Base-by-base conservation (phyloP, 2,888 invertebrate species). In the Biston betularia region DNA sequence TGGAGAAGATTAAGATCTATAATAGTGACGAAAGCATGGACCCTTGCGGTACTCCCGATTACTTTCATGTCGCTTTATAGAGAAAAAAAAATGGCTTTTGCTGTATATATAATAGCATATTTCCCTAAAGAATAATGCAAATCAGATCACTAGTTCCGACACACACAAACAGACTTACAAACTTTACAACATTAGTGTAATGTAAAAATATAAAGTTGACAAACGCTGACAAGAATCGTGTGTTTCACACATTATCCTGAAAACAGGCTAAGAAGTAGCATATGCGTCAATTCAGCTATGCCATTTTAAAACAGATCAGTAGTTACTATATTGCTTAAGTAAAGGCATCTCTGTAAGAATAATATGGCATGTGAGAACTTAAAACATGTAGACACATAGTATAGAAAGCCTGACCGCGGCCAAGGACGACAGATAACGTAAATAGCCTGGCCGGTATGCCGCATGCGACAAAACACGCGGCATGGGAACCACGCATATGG, bases 361-460 rank as follows among this genome's bases (percentile, higher is more conserved):
- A 7, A 24, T 9, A n/a, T 6, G 45, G 56, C 33, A 45, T 56
- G 14, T 12, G 58, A 24, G 46, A 49, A 50, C 34, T 35, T 6
- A 15, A 33, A 57, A 50, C 42, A 48, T 0, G 45, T 61, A 56
- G 49, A 55, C 54, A 42, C 2, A 58, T 6, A 24, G 57, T 12
- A 24, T 53, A 40, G 52, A 46, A 62, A 40, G 66, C 57, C 34
- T 53, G 59, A 15, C 59, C 45, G 45, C 63, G 59, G 55, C 68
- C 71, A 71, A 73, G 73, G 73, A 67, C 70, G 66, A 11, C 12
- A 58, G 58, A 54, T 56, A 69, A 63, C 69, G 57, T 53, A 70
- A 70, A 70, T 66, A 70, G 61, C 59, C 50, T 10, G 34, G 52
- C 9, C 46, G 69, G 58, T 7, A 68, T 74, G 65, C 59, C 59